Conservation (phyloP, 2,797 vertebrate species). For the Lycodopsis pacificus region DNA sequence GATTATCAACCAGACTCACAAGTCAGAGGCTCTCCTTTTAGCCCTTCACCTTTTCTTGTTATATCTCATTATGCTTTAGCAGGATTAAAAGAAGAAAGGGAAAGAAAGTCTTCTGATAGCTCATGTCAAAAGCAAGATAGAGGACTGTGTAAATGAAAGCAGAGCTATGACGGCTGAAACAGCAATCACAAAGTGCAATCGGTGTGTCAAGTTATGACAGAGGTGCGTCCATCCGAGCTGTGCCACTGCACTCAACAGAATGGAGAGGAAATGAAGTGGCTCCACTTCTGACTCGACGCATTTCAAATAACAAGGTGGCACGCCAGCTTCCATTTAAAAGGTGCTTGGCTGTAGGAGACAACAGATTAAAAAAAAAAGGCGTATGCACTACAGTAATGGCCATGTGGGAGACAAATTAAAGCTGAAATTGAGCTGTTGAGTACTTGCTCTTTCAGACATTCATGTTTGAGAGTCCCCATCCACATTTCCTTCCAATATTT, state of each 20-base stretch:
- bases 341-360: not conserved
- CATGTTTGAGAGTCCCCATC: constrained; percentile 14
- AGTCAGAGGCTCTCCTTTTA: constrained; percentile 34
- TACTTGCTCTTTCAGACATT: constrained; percentile 18
- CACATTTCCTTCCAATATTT: constrained; percentile 24
- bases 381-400: not conserved
- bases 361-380: not conserved
- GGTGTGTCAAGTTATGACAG: constrained; percentile 14
- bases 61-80: constrained; percentile 27
- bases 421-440: constrained; percentile 29
- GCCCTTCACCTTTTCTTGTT: constrained; percentile 25
- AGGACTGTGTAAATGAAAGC: constrained; percentile 20
- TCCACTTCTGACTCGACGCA: constrained; percentile 7
- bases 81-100: constrained; percentile 28
- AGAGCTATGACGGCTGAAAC: constrained; percentile 16
- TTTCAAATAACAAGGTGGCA: constrained; percentile 21
- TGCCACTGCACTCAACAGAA: not conserved
- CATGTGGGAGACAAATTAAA: constrained; percentile 28
- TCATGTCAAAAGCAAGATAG: constrained; percentile 15
- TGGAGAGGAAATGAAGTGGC: constrained; percentile 14
- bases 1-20: constrained; percentile 49
- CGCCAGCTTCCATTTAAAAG: not conserved
- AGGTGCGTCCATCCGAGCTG: constrained; percentile 24
- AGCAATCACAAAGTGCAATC: constrained; percentile 23
- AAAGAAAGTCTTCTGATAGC: constrained; percentile 27